phyloP scores from a whole-genome alignment of 2,888 invertebrate genomes.

The Orthosia incerta region DNA sequence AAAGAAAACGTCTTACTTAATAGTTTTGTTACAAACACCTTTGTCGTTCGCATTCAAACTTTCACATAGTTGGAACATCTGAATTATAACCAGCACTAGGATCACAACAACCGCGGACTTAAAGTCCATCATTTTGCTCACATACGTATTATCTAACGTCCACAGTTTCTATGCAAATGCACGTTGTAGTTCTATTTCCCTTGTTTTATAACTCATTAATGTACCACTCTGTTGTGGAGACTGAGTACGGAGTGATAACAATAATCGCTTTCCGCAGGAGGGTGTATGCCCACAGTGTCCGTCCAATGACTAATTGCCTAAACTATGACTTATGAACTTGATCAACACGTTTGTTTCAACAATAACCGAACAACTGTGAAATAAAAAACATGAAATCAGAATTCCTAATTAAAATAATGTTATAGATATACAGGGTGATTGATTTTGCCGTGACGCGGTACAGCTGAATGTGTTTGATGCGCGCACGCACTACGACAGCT shows the following conservation, averaged over 20 bases:
- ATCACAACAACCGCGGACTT: slow-evolving; percentile 29
- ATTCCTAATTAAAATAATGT: slow-evolving; percentile 32
- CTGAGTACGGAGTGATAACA: slow-evolving; percentile 55
- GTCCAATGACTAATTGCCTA: slow-evolving; percentile 13
- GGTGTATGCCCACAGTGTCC: slow-evolving; percentile 21
- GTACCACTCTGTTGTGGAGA: slow-evolving; percentile 31
- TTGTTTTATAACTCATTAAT: slow-evolving; percentile 55
- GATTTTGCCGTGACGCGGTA: slow-evolving; percentile 9
- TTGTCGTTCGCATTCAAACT: slow-evolving; percentile 22
- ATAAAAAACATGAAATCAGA: slow-evolving; percentile 39
- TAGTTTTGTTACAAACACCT: slow-evolving; percentile 43
- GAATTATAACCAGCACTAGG: slow-evolving; percentile 25
- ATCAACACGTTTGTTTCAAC: slow-evolving; percentile 35
- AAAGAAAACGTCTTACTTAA: slow-evolving; percentile 55
- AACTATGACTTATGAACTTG: slow-evolving; percentile 10
- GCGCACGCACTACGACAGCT: slow-evolving; percentile 58
- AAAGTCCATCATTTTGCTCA: slow-evolving; percentile 48
- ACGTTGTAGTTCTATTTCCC: slow-evolving; percentile 39
- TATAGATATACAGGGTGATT: slow-evolving; percentile 54
- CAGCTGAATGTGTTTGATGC: slow-evolving; percentile 27
- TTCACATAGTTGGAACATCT: slow-evolving; percentile 43
- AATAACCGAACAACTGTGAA: slow-evolving; percentile 22
- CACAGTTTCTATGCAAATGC: slow-evolving; percentile 39
- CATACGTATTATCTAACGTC: slow-evolving; percentile 39
- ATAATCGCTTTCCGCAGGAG: slow-evolving; percentile 36